These are phyloP conservation scores for Celastrina argiolus DNA, from an alignment of 2,888 invertebrate species.

Conservation along the genomic window DNA sequence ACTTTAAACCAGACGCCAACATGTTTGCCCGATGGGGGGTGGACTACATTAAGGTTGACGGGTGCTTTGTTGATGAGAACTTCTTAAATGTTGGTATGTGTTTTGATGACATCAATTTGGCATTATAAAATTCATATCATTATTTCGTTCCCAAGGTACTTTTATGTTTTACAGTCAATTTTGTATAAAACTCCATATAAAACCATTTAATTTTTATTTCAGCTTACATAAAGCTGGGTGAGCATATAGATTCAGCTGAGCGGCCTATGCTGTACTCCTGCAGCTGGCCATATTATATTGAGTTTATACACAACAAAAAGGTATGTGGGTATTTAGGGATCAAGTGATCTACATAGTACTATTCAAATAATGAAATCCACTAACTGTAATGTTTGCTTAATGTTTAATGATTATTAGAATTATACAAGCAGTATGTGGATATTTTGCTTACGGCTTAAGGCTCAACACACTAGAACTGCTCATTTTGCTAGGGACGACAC, in stretches of 20 bases:
- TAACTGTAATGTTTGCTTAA: no score
- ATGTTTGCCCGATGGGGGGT: constrained; percentile 88
- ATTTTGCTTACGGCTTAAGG: no score
- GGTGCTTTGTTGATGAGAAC: constrained; percentile 81
- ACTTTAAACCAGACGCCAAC: constrained; percentile 81
- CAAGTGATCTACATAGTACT: no score
- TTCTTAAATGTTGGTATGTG: constrained; percentile 53
- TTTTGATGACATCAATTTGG: background rate
- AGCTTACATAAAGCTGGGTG: constrained; percentile 85
- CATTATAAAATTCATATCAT: no score
- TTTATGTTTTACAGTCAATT: no score
- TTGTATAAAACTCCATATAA: no score
- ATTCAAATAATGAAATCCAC: no score
- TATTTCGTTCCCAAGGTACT: no score
- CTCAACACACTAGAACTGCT: no score
- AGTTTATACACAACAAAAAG: constrained; percentile 68
- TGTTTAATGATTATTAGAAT: no score
- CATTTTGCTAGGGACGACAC: no score
- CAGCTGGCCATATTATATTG: constrained; percentile 89
- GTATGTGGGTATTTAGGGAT: constrained; percentile 53
- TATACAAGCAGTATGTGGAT: no score
- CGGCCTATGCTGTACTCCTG: constrained; percentile 88
- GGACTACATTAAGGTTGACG: constrained; percentile 90
- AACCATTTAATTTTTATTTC: constrained; percentile 24
- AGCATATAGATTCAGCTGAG: constrained; percentile 82